These are phyloP conservation scores for Acrocephalus scirpaceus DNA, from an alignment of 2,797 vertebrate species.

Conservation along the genomic window DNA sequence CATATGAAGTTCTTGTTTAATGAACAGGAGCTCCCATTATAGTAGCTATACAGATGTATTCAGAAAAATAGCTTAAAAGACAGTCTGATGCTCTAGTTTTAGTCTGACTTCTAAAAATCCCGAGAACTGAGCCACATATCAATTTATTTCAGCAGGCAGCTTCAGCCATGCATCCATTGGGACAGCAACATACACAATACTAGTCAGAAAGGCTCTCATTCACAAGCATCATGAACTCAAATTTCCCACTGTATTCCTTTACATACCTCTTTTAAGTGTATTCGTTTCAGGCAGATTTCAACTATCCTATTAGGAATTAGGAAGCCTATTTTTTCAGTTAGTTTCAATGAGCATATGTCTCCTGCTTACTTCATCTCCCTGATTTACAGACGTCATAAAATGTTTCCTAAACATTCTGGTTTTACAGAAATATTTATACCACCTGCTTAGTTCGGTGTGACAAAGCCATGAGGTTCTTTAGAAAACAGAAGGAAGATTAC, in stretches of 20 bases:
- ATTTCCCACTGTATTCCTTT: background rate
- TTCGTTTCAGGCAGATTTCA: background rate
- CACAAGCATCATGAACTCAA: background rate
- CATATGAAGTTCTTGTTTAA: background rate
- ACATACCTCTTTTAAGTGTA: background rate
- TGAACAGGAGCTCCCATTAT: background rate
- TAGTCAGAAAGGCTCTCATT: background rate
- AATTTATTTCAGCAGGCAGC: background rate
- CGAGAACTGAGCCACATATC: background rate
- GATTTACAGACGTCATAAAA: background rate
- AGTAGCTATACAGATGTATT: background rate
- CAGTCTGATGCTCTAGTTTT: background rate
- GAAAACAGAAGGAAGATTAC: background rate
- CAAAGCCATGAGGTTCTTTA: background rate
- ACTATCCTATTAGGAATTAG: background rate
- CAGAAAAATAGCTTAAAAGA: background rate
- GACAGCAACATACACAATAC: background rate
- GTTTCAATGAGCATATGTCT: background rate
- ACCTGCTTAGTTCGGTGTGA: background rate
- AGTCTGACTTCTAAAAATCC: background rate
- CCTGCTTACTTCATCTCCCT: background rate
- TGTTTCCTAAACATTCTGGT: background rate
- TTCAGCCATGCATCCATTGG: background rate
- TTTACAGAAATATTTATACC: background rate
- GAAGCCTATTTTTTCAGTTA: background rate